Conservation (phyloP, 2,888 invertebrate genomes). For the Phortica okadai region DNA sequence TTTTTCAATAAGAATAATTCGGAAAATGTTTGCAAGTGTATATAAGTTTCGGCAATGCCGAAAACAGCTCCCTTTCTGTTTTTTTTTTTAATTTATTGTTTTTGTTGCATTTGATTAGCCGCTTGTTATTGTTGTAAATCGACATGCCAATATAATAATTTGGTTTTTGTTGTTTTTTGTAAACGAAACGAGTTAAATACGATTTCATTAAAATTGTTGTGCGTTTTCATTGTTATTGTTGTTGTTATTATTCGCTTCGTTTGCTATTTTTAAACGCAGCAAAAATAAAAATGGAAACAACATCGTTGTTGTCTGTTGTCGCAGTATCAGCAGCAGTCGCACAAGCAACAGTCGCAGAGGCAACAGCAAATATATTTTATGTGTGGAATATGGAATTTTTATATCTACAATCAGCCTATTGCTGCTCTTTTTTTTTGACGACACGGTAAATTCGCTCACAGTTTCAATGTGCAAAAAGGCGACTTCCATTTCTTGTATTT, state of each 20-base stretch:
- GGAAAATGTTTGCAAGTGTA: too few species aligned
- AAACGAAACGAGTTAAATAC: conserved; percentile 69
- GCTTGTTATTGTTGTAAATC: background rate
- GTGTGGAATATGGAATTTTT: conserved; percentile 63
- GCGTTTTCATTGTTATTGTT: conserved; percentile 53
- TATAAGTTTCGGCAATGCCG: too few species aligned
- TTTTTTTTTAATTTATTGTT: conserved; percentile 59
- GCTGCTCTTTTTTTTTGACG: background rate
- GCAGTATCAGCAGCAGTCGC: background rate
- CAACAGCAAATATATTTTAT: conserved; percentile 44
- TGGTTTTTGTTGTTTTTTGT: conserved; percentile 14
- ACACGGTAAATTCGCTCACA: background rate
- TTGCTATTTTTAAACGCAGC: conserved; percentile 65
- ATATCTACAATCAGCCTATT: background rate
- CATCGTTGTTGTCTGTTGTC: too few species aligned
- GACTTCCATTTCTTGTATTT: background rate
- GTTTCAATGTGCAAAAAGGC: background rate
- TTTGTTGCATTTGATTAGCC: conserved; percentile 63
- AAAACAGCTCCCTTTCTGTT: conserved; percentile 38
- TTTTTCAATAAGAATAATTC: too few species aligned
- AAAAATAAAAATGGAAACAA: conserved; percentile 43
- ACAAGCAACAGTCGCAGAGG: background rate
- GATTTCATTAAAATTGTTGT: conserved; percentile 64
- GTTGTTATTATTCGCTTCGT: conserved; percentile 48
- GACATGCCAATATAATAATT: background rate